A percentile compares a stretch with the other conserved stretches of the same genome.
Evolutionary conservation across 2,113 vertebrate species (phyloP).

Genomic region (Coracopsis vasa): DNA sequence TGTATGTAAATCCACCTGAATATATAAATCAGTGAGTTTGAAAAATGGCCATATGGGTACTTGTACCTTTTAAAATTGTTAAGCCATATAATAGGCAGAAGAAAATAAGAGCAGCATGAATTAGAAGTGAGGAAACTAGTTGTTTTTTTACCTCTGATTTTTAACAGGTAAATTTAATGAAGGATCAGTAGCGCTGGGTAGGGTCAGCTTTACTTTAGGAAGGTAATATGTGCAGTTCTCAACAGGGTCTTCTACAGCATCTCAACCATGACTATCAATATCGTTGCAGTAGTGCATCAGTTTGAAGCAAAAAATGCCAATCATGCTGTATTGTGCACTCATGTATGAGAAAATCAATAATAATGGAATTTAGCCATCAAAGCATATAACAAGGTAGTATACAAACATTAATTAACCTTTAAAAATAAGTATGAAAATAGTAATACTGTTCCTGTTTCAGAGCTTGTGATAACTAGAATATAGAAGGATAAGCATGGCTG

Average conservation of each 20-base stretch:
- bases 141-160: constrained; percentile 9
- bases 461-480: background rate
- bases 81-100: background rate
- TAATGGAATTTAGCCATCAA: constrained; percentile 6
- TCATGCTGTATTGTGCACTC: background rate
- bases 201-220: background rate
- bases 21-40: background rate
- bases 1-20: background rate
- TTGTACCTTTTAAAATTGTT: background rate
- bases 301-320: constrained; percentile 11
- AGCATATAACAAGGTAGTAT: background rate
- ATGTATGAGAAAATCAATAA: constrained; percentile 45
- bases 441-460: background rate
- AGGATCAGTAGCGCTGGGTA: constrained; percentile 23
- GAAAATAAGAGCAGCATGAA: constrained; percentile 25
- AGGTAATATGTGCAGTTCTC: background rate
- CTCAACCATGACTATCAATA: constrained; percentile 24
- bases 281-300: background rate
- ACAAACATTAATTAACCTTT: constrained; percentile 60
- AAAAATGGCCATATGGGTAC: background rate
- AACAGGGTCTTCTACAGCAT: background rate
- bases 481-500: background rate
- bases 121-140: background rate
- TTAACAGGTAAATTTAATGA: constrained; percentile 6
- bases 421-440: background rate